Evolutionary conservation across 2,113 vertebrate genomes (phyloP), one percentile per base, ranked within the genome.

Genomic region (Podarcis muralis): DNA sequence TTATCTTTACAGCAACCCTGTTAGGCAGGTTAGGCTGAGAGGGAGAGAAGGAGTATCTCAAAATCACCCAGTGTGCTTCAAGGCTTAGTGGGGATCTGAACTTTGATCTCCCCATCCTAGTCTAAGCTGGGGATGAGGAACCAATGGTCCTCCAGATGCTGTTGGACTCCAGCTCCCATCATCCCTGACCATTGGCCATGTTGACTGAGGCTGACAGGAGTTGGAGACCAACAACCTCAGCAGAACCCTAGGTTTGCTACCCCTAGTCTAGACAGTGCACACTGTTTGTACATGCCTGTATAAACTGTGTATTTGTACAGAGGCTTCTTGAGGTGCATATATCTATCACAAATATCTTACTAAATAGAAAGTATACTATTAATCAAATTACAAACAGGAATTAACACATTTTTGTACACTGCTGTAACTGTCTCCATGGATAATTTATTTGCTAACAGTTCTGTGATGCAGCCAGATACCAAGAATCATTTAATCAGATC

Each of bases 401-500:
- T 32, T 37, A 76, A 40, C 20, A 76, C 4, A 37, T 48, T 16
- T 18, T 6, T 25, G 2, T 18, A n/a, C 72, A 75, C 5, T 35
- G 35, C 74, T 32, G 18, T 23, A 18, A 23, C 6, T 23, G 35
- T 76, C 22, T 76, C 35, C 35, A 76, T 37, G 37, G 7, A 18
- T 25, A 7, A 37, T 40, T 3, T 5, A 37, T 76, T 40, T 20
- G 0, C 5, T 32, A 57, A 65, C 1, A 62, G 40, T 88, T 92
- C 18, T 89, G 53, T 80, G 16, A 0, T 65, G 76, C 77, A 90
- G 93, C 88, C 86, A 91, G 81, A 57, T 16, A 76, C 53, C 86
- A 92, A 91, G 62, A 80, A 79, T 30, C 83, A 78, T 84, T 87
- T 88, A 68, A 90, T 53, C 89, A 90, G 79, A 65, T 35, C 66